These are phyloP conservation scores for Tortricodes alternella DNA, from an alignment of 2,888 invertebrate genomes.

Conservation along the genomic window DNA sequence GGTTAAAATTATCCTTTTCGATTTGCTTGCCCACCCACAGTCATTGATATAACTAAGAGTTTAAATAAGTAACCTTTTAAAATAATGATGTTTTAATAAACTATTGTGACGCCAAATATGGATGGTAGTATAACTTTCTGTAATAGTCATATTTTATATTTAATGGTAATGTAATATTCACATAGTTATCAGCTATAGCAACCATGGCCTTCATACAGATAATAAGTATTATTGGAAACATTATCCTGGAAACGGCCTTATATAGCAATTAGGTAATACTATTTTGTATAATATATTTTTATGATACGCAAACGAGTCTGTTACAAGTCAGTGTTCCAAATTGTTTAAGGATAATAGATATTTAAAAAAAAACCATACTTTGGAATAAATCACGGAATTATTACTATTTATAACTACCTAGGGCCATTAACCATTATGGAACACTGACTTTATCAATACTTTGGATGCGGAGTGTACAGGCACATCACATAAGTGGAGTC, in stretches of 20 bases:
- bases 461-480: no score
- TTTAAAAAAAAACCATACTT: background rate
- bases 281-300: background rate
- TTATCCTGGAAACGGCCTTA: constrained; percentile 21
- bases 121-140: background rate
- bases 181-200: constrained; percentile 42
- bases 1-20: no score
- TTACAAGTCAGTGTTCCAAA: background rate
- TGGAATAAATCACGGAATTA: no score
- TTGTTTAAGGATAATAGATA: background rate
- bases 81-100: no score
- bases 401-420: no score
- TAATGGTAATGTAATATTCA: background rate
- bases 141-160: background rate
- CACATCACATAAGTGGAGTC: no score
- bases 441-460: no score
- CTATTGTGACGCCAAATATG: background rate
- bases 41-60: no score
- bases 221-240: constrained; percentile 39
- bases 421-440: no score
- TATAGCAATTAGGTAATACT: constrained; percentile 10
- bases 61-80: no score
- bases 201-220: constrained; percentile 52
- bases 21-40: no score
- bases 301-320: background rate